Conservation (phyloP, 2,888 invertebrate species). For the Dasysyrphus tricinctus region DNA sequence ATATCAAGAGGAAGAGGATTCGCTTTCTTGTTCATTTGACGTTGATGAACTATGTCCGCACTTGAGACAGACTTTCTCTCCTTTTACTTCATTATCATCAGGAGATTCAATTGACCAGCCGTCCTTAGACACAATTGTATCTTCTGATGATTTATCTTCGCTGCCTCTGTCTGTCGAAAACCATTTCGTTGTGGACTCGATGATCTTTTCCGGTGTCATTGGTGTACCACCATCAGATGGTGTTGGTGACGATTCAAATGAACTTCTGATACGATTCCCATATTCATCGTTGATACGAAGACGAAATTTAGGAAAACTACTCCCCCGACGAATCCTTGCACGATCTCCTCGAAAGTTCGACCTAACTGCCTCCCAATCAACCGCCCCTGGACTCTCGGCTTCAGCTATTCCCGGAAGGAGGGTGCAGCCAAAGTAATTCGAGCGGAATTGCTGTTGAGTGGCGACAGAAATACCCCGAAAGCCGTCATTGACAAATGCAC, state of each 20-base stretch:
- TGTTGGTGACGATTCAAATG: slow-evolving; percentile 73
- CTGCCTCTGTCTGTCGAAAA: slow-evolving; percentile 48
- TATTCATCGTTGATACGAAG: slow-evolving; percentile 76
- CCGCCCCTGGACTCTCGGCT: slow-evolving; percentile 52
- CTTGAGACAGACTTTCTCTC: slow-evolving; percentile 46
- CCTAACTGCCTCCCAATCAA: slow-evolving; percentile 77
- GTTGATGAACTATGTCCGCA: slow-evolving; percentile 55
- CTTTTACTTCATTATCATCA: slow-evolving; percentile 12
- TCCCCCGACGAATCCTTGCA: slow-evolving; percentile 35
- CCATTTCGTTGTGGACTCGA: slow-evolving; percentile 31
- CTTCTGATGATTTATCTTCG: slow-evolving; percentile 41
- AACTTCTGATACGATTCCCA: slow-evolving; percentile 73
- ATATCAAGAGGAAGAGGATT: slow-evolving; percentile 62
- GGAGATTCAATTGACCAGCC: slow-evolving; percentile 67
- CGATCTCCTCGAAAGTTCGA: slow-evolving; percentile 72
- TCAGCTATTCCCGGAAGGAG: slow-evolving; percentile 76
- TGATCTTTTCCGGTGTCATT: slow-evolving; percentile 27
- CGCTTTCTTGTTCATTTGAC: slow-evolving; percentile 46
- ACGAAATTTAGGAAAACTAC: slow-evolving; percentile 68
- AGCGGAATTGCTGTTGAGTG: slow-evolving; percentile 55
- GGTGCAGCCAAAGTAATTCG: slow-evolving; percentile 71
- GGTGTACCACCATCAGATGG: slow-evolving; percentile 62
- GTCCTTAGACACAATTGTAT: slow-evolving; percentile 65
- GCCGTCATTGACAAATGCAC: slow-evolving; percentile 78
- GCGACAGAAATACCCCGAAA: slow-evolving; percentile 57